These are phyloP conservation scores for Crocodylus rhombifer DNA, from an alignment of 2,797 vertebrate genomes.

Conservation along the genomic window DNA sequence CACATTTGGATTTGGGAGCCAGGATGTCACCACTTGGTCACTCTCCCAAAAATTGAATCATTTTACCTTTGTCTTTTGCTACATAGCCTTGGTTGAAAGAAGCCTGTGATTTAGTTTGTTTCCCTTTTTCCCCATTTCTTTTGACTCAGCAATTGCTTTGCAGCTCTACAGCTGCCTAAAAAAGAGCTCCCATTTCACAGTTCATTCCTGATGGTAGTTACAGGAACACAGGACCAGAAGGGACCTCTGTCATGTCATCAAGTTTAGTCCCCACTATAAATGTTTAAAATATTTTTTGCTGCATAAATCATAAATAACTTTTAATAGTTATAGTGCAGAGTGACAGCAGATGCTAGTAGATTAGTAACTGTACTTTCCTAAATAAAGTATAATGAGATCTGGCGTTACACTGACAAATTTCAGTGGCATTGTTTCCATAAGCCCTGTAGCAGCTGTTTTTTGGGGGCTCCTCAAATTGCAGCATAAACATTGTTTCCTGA, in stretches of 20 bases:
- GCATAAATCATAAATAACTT: neutral
- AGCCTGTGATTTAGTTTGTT: slow-evolving; percentile 39
- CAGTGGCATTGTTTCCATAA: no score
- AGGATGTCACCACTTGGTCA: neutral
- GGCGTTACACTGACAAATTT: no score
- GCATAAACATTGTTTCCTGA: neutral
- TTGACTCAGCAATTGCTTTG: slow-evolving; percentile 23
- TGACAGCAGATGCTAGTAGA: slow-evolving; percentile 10
- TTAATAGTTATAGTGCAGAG: slow-evolving; percentile 41
- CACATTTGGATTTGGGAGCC: neutral
- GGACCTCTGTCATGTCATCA: no score
- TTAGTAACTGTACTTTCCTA: slow-evolving; percentile 8
- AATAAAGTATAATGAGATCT: neutral
- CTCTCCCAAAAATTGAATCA: neutral
- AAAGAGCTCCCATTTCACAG: slow-evolving; percentile 32
- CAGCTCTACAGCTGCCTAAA: slow-evolving; percentile 59
- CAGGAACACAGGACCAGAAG: no score
- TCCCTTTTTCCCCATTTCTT: neutral
- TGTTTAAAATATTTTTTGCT: slow-evolving; percentile 62
- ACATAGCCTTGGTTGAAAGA: slow-evolving; percentile 20
- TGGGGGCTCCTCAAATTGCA: neutral
- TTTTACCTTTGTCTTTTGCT: slow-evolving; percentile 17
- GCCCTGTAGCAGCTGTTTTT: neutral
- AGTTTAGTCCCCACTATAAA: no score
- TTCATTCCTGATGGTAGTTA: neutral